These are phyloP conservation scores for Knipowitschia caucasica DNA, from an alignment of 2,797 vertebrate species.

Conservation along the genomic window DNA sequence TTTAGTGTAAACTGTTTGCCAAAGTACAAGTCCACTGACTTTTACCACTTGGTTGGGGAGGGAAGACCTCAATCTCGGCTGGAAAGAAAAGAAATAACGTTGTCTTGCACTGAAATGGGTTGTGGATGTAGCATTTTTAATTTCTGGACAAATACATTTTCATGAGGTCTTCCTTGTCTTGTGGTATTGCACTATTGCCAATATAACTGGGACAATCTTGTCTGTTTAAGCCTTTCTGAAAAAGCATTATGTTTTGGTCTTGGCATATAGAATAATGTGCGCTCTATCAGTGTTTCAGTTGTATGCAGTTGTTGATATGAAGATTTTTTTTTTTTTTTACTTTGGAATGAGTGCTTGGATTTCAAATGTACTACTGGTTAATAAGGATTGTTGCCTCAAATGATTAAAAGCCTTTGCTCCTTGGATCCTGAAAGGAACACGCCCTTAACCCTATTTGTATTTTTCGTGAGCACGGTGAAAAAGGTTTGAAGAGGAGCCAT, in stretches of 20 bases:
- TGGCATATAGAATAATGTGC: conserved; percentile 7
- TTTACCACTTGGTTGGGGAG: conserved; percentile 53
- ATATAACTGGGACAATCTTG: conserved; percentile 76
- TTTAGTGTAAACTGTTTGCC: conserved; percentile 39
- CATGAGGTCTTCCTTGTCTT: conserved; percentile 84
- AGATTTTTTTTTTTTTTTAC: conserved; percentile 28
- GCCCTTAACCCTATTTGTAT: conserved; percentile 37
- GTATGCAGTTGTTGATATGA: conserved; percentile 13
- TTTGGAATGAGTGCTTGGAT: conserved; percentile 23
- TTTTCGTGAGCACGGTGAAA: conserved; percentile 33
- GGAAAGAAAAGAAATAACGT: conserved; percentile 44
- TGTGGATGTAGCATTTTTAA: conserved; percentile 69
- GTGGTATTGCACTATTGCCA: conserved; percentile 89
- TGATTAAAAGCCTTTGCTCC: conserved; percentile 19
- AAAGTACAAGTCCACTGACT: conserved; percentile 24
- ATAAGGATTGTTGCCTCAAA: conserved; percentile 18
- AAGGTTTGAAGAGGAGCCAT: conserved; percentile 70
- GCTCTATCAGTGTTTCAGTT: conserved; percentile 15
- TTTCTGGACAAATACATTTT: conserved; percentile 61
- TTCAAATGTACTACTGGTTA: conserved; percentile 16
- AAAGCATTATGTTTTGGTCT: conserved; percentile 24
- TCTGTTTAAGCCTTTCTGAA: conserved; percentile 54
- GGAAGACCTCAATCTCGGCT: conserved; percentile 67
- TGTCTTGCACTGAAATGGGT: conserved; percentile 73
- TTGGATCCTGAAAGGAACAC: conserved; percentile 26